A percentile compares a stretch with the other conserved stretches of the same genome.
phyloP scores from a whole-genome alignment of 2,888 invertebrate genomes.

The Eurois occulta region DNA sequence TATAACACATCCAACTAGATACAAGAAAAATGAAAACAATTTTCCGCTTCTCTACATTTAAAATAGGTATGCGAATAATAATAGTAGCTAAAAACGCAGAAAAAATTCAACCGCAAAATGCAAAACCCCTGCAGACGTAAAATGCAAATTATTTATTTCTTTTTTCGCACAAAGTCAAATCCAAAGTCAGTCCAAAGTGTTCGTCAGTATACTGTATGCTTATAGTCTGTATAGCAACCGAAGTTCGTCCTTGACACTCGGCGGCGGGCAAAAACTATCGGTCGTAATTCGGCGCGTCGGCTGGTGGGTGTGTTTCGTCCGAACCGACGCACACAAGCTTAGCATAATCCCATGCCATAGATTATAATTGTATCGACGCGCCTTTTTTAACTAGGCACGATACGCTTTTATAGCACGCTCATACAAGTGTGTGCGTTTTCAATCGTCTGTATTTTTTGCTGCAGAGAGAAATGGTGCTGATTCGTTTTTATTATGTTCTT shows the following conservation, averaged over 20 bases:
- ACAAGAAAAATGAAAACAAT: constrained; percentile 18
- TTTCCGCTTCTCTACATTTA: constrained; percentile 9
- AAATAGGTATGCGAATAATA: constrained; percentile 11
- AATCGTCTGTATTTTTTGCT: constrained; percentile 47
- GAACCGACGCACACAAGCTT: constrained; percentile 73
- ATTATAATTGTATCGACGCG: constrained; percentile 69
- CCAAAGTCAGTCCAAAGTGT: constrained; percentile 63
- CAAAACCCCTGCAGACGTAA: constrained; percentile 56
- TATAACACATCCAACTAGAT: neutral
- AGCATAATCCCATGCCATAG: constrained; percentile 74
- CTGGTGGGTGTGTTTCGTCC: constrained; percentile 85
- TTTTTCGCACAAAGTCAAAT: constrained; percentile 67
- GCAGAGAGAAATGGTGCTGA: constrained; percentile 45
- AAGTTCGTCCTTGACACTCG: constrained; percentile 88
- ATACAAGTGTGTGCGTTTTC: constrained; percentile 45
- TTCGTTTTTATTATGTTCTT: constrained; percentile 38
- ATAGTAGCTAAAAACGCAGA: constrained; percentile 8
- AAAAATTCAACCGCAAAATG: constrained; percentile 43
- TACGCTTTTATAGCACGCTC: constrained; percentile 44
- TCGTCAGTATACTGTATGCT: constrained; percentile 55
- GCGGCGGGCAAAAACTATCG: constrained; percentile 87
- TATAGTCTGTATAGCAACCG: constrained; percentile 77
- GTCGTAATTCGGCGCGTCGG: constrained; percentile 84
- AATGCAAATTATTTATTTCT: constrained; percentile 64
- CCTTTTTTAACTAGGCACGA: constrained; percentile 61